Evolutionary conservation across 2,888 invertebrate species (phyloP), one percentile per base, ranked within the genome.

Genomic region (Acrobasis repandana): DNA sequence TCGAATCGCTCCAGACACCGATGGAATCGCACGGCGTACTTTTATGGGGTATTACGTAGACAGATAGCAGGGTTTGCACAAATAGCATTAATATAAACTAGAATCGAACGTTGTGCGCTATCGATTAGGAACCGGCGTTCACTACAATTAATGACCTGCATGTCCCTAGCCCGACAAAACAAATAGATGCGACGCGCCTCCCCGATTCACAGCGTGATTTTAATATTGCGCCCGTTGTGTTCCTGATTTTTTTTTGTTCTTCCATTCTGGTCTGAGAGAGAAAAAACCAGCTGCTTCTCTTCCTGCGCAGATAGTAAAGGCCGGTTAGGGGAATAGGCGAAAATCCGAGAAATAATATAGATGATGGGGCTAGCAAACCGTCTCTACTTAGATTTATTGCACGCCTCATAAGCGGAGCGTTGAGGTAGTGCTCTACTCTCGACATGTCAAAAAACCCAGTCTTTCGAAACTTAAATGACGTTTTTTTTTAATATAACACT

Each of bases 111-210:
- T 83, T 81, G 86, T 82, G 82, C 83, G 81, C 88, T 91, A 92
- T 92, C 91, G 91, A 92, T 92, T 92, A 91, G 91, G 81, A 88
- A 82, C 84, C 78, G 85, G 87, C 89, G 90, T 87, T 90, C 89
- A 89, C 90, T 88, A 90, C 91, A 92, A 92, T 92, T 92, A 92
- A 92, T 92, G 91, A 91, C 91, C 90, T 91, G 91, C 87, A 90
- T 91, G 91, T 89, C 90, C 88, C 88, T 85, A 82, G 85, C 85
- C 81, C 88, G 88, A 88, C 91, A 90, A 90, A 92, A 92, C 91
- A 92, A 92, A 92, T 90, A 91, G 90, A 89, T 83, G 87, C 79
- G 78, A 80, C 81, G 84, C 83, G 87, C 87, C 87, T 84, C 88
- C 85, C 85, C 79, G 78, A 65, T 68, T 65, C 79, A 88, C 86